A percentile compares a stretch with the other conserved stretches of the same genome.
Evolutionary conservation across 2,888 invertebrate species (phyloP).

Genomic region (Dorcus parallelipipedus): DNA sequence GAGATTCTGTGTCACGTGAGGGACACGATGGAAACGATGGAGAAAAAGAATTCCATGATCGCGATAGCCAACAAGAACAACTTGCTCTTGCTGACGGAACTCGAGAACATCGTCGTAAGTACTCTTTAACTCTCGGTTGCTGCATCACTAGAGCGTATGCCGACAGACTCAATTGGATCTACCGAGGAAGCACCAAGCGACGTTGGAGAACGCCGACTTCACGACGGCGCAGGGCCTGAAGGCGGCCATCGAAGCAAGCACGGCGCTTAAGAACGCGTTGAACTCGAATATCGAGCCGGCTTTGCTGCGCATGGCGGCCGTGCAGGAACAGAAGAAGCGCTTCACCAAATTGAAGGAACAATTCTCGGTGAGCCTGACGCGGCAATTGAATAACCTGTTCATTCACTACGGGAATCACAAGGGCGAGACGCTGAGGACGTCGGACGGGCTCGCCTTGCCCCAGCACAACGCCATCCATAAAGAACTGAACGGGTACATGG

Average conservation of each 20-base stretch:
- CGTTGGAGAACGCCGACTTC: constrained; percentile 71
- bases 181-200: constrained; percentile 39
- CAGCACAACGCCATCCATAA: constrained; percentile 78
- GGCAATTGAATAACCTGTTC: constrained; percentile 91
- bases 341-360: constrained; percentile 74
- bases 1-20: constrained; percentile 78
- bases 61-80: constrained; percentile 85
- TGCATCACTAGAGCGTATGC: background rate
- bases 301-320: constrained; percentile 65
- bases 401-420: constrained; percentile 83
- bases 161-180: constrained; percentile 24
- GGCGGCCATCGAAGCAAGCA: constrained; percentile 67
- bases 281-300: constrained; percentile 64
- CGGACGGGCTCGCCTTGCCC: constrained; percentile 65
- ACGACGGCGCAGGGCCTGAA: constrained; percentile 60
- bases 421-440: constrained; percentile 57
- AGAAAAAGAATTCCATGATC: constrained; percentile 84
- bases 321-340: constrained; percentile 75
- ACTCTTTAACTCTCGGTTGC: background rate
- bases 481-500: constrained; percentile 82
- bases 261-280: constrained; percentile 71
- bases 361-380: constrained; percentile 78
- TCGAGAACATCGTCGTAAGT: constrained; percentile 74
- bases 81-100: constrained; percentile 71
- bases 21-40: constrained; percentile 87